These are phyloP conservation scores for Miltochrista miniata DNA, from an alignment of 2,888 invertebrate genomes.

Conservation along the genomic window DNA sequence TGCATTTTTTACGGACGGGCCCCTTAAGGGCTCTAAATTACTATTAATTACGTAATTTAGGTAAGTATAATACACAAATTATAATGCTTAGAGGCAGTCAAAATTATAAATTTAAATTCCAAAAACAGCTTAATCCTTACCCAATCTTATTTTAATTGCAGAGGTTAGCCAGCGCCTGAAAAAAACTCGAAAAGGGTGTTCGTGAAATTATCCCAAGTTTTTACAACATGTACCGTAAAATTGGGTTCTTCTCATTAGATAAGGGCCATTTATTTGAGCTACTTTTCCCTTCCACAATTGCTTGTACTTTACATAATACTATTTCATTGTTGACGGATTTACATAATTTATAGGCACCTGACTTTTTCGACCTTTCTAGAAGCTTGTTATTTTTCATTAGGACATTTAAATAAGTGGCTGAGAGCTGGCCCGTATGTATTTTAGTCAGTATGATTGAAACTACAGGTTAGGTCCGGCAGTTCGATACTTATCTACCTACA, in stretches of 20 bases:
- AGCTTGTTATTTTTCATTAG: constrained; percentile 5
- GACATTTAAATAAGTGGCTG: not conserved
- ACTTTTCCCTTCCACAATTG: constrained; percentile 28
- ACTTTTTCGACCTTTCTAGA: constrained; percentile 1
- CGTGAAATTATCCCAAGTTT: constrained; percentile 52
- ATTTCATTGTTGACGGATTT: constrained; percentile 33
- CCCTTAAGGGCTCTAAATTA: no score
- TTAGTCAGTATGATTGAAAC: no score
- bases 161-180: constrained; percentile 12
- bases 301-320: constrained; percentile 26
- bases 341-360: constrained; percentile 22
- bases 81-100: no score
- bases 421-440: no score
- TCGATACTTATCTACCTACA: no score
- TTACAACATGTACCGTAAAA: constrained; percentile 60
- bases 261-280: constrained; percentile 58
- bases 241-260: constrained; percentile 64
- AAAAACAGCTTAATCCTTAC: constrained; percentile 1
- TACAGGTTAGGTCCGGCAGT: no score
- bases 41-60: no score
- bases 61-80: no score
- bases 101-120: no score
- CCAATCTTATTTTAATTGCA: constrained; percentile 13
- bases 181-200: constrained; percentile 39
- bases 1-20: no score